These are phyloP conservation scores for Benitochromis conjunctus DNA, from an alignment of 2,113 vertebrate species.

Conservation along the genomic window DNA sequence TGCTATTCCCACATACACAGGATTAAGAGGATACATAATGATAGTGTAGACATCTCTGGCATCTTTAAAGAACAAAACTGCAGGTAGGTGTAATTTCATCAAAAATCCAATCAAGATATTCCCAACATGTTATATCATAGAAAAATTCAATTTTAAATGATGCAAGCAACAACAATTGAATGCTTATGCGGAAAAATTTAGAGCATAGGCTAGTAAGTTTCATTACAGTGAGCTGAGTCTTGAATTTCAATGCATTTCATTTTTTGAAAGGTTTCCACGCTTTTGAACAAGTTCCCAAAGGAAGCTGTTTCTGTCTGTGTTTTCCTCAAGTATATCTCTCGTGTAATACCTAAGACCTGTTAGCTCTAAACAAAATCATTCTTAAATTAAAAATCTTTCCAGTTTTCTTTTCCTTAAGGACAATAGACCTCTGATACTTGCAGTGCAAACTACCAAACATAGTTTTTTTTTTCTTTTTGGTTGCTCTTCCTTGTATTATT, in stretches of 20 bases:
- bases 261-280: not conserved
- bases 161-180: not conserved
- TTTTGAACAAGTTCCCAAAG: not conserved
- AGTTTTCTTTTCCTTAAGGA: not conserved
- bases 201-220: not conserved
- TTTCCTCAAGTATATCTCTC: not conserved
- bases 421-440: slow-evolving; percentile 1
- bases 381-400: not conserved
- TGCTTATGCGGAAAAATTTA: not conserved
- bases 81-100: not conserved
- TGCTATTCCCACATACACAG: not conserved
- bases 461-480: not conserved
- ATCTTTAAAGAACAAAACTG: not conserved
- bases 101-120: not conserved
- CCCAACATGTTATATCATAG: not conserved
- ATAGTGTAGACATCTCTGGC: not conserved
- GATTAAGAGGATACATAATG: not conserved
- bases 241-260: not conserved
- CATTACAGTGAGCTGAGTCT: not conserved
- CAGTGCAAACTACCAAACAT: slow-evolving; percentile 5
- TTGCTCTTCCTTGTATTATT: not conserved
- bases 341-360: not conserved
- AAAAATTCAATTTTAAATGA: not conserved
- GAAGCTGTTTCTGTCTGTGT: not conserved
- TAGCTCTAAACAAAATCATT: not conserved